Evolutionary conservation across 2,797 vertebrate species (phyloP).

Genomic region (Varecia variegata): DNA sequence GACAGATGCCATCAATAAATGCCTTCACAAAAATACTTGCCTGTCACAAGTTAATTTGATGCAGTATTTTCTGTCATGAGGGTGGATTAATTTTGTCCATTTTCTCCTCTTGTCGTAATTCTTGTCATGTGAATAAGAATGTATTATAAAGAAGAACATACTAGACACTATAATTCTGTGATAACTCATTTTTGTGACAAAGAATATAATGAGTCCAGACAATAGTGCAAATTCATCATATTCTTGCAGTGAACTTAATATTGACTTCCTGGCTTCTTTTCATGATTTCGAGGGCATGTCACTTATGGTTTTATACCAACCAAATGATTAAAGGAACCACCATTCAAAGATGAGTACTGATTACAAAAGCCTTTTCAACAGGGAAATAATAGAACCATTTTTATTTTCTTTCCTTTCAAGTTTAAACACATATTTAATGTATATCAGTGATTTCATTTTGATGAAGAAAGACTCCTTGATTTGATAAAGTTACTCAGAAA

Average conservation of each 20-base stretch:
- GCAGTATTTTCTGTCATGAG: constrained; percentile 71
- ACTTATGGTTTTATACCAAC: constrained; percentile 63
- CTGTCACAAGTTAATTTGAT: constrained; percentile 76
- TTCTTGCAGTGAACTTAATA: constrained; percentile 69
- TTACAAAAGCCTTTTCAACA: constrained; percentile 57
- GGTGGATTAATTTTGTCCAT: constrained; percentile 76
- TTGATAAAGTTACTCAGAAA: constrained; percentile 62
- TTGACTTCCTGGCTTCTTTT: constrained; percentile 62
- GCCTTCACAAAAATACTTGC: constrained; percentile 75
- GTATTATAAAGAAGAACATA: constrained; percentile 74
- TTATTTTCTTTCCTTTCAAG: constrained; percentile 51
- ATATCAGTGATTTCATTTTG: constrained; percentile 55
- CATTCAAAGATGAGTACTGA: constrained; percentile 44
- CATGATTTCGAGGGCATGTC: constrained; percentile 63
- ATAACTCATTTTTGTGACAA: constrained; percentile 72
- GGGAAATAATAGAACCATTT: constrained; percentile 37
- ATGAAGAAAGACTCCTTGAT: constrained; percentile 54
- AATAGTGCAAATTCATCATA: constrained; percentile 68
- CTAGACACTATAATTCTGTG: constrained; percentile 74
- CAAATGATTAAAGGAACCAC: constrained; percentile 57
- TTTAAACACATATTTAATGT: constrained; percentile 48
- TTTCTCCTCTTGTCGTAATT: constrained; percentile 73
- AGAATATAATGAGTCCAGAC: constrained; percentile 76
- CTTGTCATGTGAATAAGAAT: constrained; percentile 72
- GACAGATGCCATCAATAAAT: constrained; percentile 76